Base-by-base conservation (phyloP, 2,797 vertebrate species). In the Rhabdomys pumilio region DNA sequence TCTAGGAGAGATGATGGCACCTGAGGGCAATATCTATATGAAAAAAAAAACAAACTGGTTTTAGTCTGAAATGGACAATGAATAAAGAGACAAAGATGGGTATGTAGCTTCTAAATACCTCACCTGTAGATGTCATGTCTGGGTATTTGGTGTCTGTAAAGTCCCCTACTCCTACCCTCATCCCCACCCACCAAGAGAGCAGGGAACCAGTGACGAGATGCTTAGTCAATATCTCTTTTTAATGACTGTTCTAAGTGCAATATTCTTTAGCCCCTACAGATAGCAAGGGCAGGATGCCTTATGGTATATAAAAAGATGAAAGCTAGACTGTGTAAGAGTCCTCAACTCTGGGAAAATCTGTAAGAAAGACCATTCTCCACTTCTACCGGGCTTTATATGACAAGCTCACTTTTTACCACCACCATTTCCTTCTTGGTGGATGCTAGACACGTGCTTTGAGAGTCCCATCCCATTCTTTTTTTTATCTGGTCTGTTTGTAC, bases 381-480 rank as follows among this genome's bases (percentile, higher is more conserved):
- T 34, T 55, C 17, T 69, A 69, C 24, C 38, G 89, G 61, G 44
- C 4, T 65, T 87, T 73, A 44, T 13, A 3, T n/a, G 14, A 55
- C 13, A 65, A 75, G 22, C 41, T 80, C 41, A 1, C 59, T 63
- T 86, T 41, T 59, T 22, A 59, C 34, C 41, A 73, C 47, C 81
- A 65, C n/a, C 59, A 76, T 91, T 47, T n/a, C 93, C 59, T 77
- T 91, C 87, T 75, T 89, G 53, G 47, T 34, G 20, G 72, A 65
- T 67, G 61, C 90, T 81, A 34, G 61, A 69, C 34, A n/a, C 19
- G 2, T 29, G 67, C 57, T 85, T 82, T 88, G 29, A 93, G 53
- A 88, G 20, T 67, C 69, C 3, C 3, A 15, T 47, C 41, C 73
- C 53, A 38, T 41, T 34, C 55, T 55, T 44, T 55, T 55, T 89